Base-by-base conservation (phyloP, 53 echinoderm and acorn worm species). In the Luidia sarsii region DNA sequence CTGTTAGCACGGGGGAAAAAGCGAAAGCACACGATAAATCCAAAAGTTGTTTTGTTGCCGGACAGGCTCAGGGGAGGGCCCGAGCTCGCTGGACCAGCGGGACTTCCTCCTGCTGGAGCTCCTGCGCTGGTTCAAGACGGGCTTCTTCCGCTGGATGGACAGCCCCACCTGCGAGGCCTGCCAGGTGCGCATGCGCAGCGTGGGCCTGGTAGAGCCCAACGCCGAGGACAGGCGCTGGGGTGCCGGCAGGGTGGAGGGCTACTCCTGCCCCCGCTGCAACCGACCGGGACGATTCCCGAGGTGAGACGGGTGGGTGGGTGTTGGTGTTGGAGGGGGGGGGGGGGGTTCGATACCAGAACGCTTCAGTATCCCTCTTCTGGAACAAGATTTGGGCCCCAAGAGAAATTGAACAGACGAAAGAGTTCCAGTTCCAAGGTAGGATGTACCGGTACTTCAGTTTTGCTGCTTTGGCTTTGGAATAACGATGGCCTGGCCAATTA, bases 81-180 rank as follows among this genome's bases (percentile, higher is more conserved):
- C 65, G 9, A 46, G 32, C 21, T 88, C 86, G 7, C 80, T 85
- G 3, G 93, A 96, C 51, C 4, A 67, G 15, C 80, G 84, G 55
- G 96, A 96, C 55, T 86, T 73, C 25, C 92, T 96, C 25, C 81
- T 96, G 3, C 83, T 96, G n/a, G 96, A 96, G 80, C 84, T 96
- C 6, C 69, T 96, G 11, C 85, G 82, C 25, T 96, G 96, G 96
- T 96, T 96, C 83, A 96, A 96, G 74, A 81, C 73, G 15, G 64
- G 88, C 11, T 96, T 96, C 83, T 96, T 96, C 75, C 77, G 75
- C 31, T 96, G 96, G 96, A 96, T 84, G 80, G 87, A 96, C 71
- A 79, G 86, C 30, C 96, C 93, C 34, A 65, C 48, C 34, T 96
- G 96, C 50, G 82, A 75, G 25, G 25, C 60, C 50, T 96, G 96